Percentiles rank a stretch among this genome's conserved stretches.
Evolutionary conservation across 2,888 invertebrate genomes (phyloP).

Genomic region (Helicoverpa assulta): DNA sequence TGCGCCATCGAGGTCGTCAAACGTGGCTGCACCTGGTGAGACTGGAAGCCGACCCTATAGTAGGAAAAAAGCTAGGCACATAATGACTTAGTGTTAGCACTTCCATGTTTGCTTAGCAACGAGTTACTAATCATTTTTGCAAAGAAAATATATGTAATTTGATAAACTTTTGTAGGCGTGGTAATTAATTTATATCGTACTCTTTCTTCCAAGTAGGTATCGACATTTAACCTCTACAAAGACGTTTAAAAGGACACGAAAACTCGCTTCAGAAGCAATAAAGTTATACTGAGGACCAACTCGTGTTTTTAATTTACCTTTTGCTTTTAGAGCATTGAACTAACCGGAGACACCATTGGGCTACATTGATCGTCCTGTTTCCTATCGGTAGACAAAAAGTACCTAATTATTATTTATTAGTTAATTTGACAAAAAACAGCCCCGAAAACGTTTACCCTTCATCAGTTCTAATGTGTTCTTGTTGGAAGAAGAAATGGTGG

Average conservation of each 20-base stretch:
- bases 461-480: too few relatives aligned
- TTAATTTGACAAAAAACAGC: too few relatives aligned
- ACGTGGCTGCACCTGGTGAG: too few relatives aligned
- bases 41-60: too few relatives aligned
- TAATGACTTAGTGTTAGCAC: background rate
- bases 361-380: too few relatives aligned
- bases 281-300: slow-evolving; percentile 44
- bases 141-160: background rate
- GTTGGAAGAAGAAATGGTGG: too few relatives aligned
- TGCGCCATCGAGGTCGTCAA: too few relatives aligned
- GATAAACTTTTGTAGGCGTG: background rate
- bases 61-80: too few relatives aligned
- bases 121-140: background rate
- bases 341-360: too few relatives aligned
- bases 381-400: too few relatives aligned
- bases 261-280: slow-evolving; percentile 35
- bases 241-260: slow-evolving; percentile 36
- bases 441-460: too few relatives aligned
- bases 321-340: background rate
- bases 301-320: slow-evolving; percentile 55
- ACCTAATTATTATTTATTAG: too few relatives aligned
- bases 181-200: background rate
- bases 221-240: slow-evolving; percentile 12
- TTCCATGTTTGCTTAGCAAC: background rate
- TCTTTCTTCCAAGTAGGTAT: slow-evolving; percentile 19